Conservation (phyloP, 2,888 invertebrate genomes). For the Escarpia spicata region DNA sequence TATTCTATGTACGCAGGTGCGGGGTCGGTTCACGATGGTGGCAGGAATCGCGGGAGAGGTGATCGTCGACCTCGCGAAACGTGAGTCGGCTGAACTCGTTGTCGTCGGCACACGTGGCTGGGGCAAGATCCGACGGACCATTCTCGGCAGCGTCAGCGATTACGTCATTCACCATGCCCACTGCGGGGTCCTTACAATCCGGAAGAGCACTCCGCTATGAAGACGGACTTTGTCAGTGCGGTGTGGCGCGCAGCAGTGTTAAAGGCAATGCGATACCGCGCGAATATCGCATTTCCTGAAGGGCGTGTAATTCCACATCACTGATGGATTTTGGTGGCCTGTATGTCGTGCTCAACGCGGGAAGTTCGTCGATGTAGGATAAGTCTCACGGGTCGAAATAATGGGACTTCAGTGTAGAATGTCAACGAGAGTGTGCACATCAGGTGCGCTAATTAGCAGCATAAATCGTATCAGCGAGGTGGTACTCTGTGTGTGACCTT, state of each 20-base stretch:
- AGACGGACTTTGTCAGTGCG: neutral
- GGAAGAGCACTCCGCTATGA: slow-evolving; percentile 19
- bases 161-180: slow-evolving; percentile 24
- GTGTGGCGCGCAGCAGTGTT: neutral
- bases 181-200: slow-evolving; percentile 21
- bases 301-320: neutral
- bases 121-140: slow-evolving; percentile 23
- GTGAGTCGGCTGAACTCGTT: neutral
- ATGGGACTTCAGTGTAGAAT: neutral
- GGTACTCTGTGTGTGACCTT: neutral
- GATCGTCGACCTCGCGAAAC: slow-evolving; percentile 14
- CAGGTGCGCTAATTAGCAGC: neutral
- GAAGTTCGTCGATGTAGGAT: neutral
- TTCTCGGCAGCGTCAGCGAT: slow-evolving; percentile 23
- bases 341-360: neutral
- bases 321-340: neutral
- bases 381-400: neutral
- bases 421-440: neutral
- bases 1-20: slow-evolving; percentile 6
- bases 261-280: neutral
- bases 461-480: neutral
- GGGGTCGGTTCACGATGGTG: slow-evolving; percentile 20
- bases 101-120: slow-evolving; percentile 24
- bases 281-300: neutral
- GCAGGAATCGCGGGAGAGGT: slow-evolving; percentile 23